Evolutionary conservation across 1,140 invertebrate species (phyloP).

Genomic region (Heterodera schachtii): DNA sequence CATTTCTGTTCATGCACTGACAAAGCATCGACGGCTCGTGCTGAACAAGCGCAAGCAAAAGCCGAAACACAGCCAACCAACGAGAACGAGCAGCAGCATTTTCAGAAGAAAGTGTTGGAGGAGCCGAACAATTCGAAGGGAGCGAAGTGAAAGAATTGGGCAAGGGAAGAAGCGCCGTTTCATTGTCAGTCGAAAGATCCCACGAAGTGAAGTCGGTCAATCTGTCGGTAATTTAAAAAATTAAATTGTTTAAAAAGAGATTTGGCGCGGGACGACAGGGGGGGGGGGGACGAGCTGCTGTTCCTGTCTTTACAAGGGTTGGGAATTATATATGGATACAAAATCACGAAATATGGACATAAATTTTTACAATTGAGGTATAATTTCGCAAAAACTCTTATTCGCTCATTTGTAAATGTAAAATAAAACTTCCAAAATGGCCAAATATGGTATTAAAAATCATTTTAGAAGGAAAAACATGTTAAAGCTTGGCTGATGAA

Average conservation of each 20-base stretch:
- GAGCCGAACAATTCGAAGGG: neutral
- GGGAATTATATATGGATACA: no score
- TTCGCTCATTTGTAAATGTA: no score
- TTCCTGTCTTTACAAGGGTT: no score
- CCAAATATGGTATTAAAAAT: no score
- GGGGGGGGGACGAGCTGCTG: no score
- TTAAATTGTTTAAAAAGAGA: neutral
- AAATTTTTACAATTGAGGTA: no score
- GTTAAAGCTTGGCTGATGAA: no score
- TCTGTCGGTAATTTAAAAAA: neutral
- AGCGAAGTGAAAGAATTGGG: neutral
- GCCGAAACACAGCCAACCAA: constrained; percentile 43
- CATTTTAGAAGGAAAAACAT: no score
- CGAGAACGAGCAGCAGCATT: constrained; percentile 15
- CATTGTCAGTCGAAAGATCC: neutral
- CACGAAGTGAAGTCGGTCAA: constrained; percentile 22
- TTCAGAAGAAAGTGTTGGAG: neutral
- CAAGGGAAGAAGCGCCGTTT: neutral
- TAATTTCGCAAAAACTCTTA: no score
- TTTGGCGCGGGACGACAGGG: neutral
- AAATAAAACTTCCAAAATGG: no score
- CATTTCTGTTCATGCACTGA: constrained; percentile 47
- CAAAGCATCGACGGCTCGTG: constrained; percentile 51
- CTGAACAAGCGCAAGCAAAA: constrained; percentile 51
- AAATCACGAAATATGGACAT: no score